Conservation (phyloP, 2,888 invertebrate species). For the Yponomeuta plumbellus region DNA sequence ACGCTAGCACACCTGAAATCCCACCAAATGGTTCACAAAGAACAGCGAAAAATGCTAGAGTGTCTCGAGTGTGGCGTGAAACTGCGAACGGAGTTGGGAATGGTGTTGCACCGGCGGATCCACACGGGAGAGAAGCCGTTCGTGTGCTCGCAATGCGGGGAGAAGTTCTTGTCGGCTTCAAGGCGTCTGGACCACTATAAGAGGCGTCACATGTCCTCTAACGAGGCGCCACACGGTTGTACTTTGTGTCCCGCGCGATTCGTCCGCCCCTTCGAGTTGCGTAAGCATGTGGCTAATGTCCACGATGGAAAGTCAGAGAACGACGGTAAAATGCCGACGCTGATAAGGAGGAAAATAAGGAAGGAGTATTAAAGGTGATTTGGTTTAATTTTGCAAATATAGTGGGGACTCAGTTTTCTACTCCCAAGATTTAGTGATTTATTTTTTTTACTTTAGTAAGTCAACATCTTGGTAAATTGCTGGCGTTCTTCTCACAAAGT, state of each 20-base stretch:
- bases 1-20: conserved; percentile 49
- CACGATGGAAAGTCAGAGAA: conserved; percentile 34
- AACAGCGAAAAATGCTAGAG: conserved; percentile 38
- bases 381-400: not conserved
- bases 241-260: conserved; percentile 51
- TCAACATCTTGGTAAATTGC: too few species aligned
- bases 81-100: conserved; percentile 48
- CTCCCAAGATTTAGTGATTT: too few species aligned
- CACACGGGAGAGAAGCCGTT: conserved; percentile 59
- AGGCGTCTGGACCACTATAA: conserved; percentile 57
- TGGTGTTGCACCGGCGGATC: conserved; percentile 49
- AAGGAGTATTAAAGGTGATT: conserved; percentile 21
- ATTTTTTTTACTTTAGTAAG: too few species aligned
- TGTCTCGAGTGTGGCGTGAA: conserved; percentile 53
- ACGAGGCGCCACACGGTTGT: conserved; percentile 51
- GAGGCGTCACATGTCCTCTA: conserved; percentile 44
- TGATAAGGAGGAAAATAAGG: conserved; percentile 14
- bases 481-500: too few species aligned
- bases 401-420: not conserved
- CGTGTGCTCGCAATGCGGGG: conserved; percentile 50
- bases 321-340: conserved; percentile 27
- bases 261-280: conserved; percentile 55
- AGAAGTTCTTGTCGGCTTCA: conserved; percentile 57
- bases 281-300: conserved; percentile 47
- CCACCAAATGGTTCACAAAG: conserved; percentile 46